Evolutionary conservation across 2,797 vertebrate species (phyloP).

Genomic region (Poeciliopsis paucimaculata): DNA sequence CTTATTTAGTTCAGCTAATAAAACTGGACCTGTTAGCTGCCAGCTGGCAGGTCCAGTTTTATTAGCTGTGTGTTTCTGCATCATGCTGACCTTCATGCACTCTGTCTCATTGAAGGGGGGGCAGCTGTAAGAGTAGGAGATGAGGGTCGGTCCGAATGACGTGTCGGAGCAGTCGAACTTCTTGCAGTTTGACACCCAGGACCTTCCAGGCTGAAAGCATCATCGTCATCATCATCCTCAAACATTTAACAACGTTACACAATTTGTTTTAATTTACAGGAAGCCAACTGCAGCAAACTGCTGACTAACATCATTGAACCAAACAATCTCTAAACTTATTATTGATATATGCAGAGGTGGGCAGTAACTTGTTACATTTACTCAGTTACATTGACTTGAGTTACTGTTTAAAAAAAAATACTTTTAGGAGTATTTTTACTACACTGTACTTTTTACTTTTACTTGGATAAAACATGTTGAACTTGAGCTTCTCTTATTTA

Average conservation of each 20-base stretch:
- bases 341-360: no score
- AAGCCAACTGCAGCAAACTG: not conserved
- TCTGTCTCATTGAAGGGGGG: constrained; percentile 95
- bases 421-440: no score
- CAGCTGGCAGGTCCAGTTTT: not conserved
- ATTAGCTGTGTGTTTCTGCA: not conserved
- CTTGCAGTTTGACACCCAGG: constrained; percentile 90
- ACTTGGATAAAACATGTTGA: no score
- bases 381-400: no score
- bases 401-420: no score
- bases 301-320: not conserved
- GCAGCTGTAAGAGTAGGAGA: constrained; percentile 91
- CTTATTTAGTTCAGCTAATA: not conserved
- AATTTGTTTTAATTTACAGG: not conserved
- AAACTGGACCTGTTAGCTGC: no score
- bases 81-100: constrained; percentile 91
- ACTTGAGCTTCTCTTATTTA: no score
- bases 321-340: no score
- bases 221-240: not conserved
- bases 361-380: no score
- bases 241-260: not conserved
- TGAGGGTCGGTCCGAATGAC: constrained; percentile 86
- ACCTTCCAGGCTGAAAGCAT: constrained; percentile 85
- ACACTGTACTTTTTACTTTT: no score
- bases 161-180: constrained; percentile 90